Conservation (phyloP, 64 coral and sea anemone genomes). For the Astreopora myriophthalma region DNA sequence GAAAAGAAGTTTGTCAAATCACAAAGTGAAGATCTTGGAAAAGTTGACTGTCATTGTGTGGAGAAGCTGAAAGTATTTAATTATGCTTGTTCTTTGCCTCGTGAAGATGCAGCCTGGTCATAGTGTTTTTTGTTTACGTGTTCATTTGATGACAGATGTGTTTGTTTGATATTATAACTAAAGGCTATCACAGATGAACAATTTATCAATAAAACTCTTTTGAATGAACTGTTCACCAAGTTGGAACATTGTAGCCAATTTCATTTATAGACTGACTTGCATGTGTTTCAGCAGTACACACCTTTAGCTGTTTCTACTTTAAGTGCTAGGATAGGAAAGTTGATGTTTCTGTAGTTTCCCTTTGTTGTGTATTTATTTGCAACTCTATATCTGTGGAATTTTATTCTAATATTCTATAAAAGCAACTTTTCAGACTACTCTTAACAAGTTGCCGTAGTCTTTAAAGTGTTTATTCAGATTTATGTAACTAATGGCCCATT, state of each 20-base stretch:
- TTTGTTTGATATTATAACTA: not conserved
- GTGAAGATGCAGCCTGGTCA: not conserved
- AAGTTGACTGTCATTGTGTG: not conserved
- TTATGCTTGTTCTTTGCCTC: not conserved
- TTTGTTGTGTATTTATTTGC: not conserved
- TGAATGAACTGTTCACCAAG: not conserved
- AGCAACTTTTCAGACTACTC: not conserved
- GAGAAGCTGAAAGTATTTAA: not conserved
- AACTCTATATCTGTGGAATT: not conserved
- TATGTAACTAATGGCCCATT: not conserved
- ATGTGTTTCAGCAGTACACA: not conserved
- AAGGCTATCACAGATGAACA: not conserved
- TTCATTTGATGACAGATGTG: not conserved
- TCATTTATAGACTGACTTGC: not conserved
- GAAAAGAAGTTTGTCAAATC: not conserved
- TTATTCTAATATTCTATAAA: not conserved
- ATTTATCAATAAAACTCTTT: not conserved
- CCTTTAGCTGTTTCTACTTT: not conserved
- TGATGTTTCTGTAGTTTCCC: not conserved
- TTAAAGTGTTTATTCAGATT: not conserved
- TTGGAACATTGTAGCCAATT: not conserved
- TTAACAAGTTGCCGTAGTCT: not conserved
- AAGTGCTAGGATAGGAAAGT: not conserved
- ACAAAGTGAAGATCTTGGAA: not conserved
- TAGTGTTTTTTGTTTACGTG: not conserved